Conservation (phyloP, 2,888 invertebrate genomes). For the Lasioglossum leucozonium region DNA sequence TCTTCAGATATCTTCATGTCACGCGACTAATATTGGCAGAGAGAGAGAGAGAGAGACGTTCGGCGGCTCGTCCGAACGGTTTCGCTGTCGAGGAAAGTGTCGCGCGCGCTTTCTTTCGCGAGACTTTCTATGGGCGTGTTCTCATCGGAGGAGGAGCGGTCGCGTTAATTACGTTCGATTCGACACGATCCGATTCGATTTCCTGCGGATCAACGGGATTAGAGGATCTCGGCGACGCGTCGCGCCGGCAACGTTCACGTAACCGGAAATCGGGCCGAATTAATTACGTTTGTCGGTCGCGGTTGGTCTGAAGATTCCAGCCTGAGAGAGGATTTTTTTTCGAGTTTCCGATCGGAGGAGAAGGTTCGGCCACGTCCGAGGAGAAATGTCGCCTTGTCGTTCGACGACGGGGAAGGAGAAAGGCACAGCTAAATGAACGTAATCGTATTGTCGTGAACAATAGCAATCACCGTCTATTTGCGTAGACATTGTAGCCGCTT, state of each 20-base stretch:
- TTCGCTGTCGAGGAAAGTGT: constrained; percentile 12
- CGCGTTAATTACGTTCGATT: constrained; percentile 26
- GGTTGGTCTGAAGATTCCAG: not conserved
- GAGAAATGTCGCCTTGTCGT: not conserved
- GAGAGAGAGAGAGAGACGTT: no score
- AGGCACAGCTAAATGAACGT: not conserved
- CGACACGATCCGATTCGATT: not conserved
- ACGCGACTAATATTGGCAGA: no score
- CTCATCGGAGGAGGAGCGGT: constrained; percentile 10
- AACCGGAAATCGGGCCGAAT: not conserved
- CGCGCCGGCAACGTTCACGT: not conserved
- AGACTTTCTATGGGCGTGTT: constrained; percentile 35
- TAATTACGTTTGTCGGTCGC: not conserved
- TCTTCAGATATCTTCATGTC: no score
- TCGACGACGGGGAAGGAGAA: not conserved
- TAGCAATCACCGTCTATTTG: constrained; percentile 44
- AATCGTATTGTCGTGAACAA: constrained; percentile 33
- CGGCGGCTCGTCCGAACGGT: not conserved
- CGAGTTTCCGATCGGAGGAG: not conserved
- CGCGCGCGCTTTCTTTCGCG: constrained; percentile 13
- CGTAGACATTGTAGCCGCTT: constrained; percentile 39
- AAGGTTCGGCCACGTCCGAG: not conserved
- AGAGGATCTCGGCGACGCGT: not conserved
- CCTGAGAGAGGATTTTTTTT: not conserved
- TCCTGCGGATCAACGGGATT: not conserved